These are phyloP conservation scores for Pempheris klunzingeri DNA, from an alignment of 2,797 vertebrate species.

Conservation along the genomic window DNA sequence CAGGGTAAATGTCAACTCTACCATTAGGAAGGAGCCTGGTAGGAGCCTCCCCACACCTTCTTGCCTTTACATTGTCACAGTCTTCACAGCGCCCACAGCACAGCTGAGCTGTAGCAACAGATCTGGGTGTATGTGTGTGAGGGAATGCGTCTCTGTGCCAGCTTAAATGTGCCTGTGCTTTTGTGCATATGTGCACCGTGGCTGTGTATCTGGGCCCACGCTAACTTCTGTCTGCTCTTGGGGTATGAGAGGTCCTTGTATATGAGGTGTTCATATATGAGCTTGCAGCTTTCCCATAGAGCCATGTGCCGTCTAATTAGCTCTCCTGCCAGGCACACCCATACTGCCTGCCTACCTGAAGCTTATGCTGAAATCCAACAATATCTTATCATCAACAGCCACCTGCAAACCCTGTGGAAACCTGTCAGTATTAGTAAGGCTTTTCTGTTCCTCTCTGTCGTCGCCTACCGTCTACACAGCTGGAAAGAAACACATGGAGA, in stretches of 20 bases:
- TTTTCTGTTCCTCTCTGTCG: constrained; percentile 5
- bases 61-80: constrained; percentile 59
- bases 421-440: constrained; percentile 5
- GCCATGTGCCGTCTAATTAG: constrained; percentile 59
- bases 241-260: constrained; percentile 9
- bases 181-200: constrained; percentile 19
- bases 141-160: constrained; percentile 39
- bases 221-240: constrained; percentile 36
- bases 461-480: not conserved
- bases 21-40: constrained; percentile 73
- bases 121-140: constrained; percentile 45
- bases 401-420: constrained; percentile 11
- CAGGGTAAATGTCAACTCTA: constrained; percentile 79
- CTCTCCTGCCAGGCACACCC: constrained; percentile 44
- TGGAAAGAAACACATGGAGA: constrained; percentile 5
- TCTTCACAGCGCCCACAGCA: constrained; percentile 65
- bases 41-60: constrained; percentile 64
- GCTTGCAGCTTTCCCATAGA: constrained; percentile 23
- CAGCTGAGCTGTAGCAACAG: constrained; percentile 75
- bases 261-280: constrained; percentile 15
- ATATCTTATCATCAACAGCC: constrained; percentile 21
- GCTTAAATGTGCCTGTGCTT: constrained; percentile 22
- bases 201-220: not conserved
- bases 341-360: constrained; percentile 21
- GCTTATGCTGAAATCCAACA: constrained; percentile 24